Base-by-base conservation (phyloP, 2,113 vertebrate genomes). In the Brachyhypopomus gauderio region DNA sequence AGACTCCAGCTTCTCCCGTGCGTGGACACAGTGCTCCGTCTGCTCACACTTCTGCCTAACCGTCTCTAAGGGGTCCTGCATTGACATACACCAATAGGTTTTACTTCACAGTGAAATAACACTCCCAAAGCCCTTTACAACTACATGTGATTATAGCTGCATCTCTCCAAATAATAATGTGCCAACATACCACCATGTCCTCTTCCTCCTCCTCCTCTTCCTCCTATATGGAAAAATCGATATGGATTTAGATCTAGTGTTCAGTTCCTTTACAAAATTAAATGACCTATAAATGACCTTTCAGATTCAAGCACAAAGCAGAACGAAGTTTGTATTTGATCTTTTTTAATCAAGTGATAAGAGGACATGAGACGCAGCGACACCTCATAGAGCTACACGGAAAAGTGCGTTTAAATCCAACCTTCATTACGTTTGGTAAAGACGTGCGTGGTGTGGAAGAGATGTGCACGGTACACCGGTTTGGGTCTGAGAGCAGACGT, bases 21-120 rank as follows among this genome's bases (percentile, higher is more conserved):
- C 89, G 86, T 97, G 95, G 73, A 85, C 86, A 4, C 97, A 98
- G 83, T 98, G 92, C 86, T 96, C 94, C 0, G 85, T 59, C 89
- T 95, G 91, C 77, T 91, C 95, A 52, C 97, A 98, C 0, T 95
- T 95, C 85, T 97, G 93, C 63, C 97, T 91, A 73, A 97, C 0
- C 0, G 90, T 82, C 66, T 93, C 95, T n/a, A 99, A 58, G 0
- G 97, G 97, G 80, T 98, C 97, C 97, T 99, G 78, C 2, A 76
- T 9, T 63, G 41, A 75, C 30, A 70, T 25, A 12, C 25, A 20
- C 8, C n/a, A 6, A 11, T 25, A 19, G 12, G 20, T 3, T 56
- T 58, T 38, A 11, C 23, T 5, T 41, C 6, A 48, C 3, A 56
- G 41, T 48, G 19, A 41, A 38, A 25, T 48, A 30, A 30, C 30